Evolutionary conservation across 2,888 invertebrate species (phyloP).

Genomic region (Rhingia campestris): DNA sequence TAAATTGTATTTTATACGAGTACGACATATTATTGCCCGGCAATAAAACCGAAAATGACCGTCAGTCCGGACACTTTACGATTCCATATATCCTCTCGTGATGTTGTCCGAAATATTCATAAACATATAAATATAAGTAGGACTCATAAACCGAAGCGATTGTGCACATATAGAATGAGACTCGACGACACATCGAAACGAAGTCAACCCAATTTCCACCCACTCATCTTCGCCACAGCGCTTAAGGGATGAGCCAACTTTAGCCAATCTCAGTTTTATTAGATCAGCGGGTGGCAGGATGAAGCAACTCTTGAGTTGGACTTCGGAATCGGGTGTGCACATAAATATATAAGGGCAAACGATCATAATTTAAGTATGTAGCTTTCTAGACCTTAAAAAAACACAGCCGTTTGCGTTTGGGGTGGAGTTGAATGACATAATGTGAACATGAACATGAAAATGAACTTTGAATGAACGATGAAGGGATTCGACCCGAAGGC

Average conservation of each 20-base stretch:
- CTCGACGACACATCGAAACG: slow-evolving; percentile 37
- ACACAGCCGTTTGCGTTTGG: slow-evolving; percentile 20
- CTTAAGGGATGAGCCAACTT: slow-evolving; percentile 69
- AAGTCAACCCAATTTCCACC: slow-evolving; percentile 29
- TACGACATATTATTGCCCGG: slow-evolving; percentile 54
- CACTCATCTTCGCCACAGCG: background rate
- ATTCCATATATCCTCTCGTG: slow-evolving; percentile 24
- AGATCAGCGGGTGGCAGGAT: slow-evolving; percentile 45
- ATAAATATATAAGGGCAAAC: slow-evolving; percentile 19
- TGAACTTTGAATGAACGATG: slow-evolving; percentile 67
- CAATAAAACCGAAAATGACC: slow-evolving; percentile 63
- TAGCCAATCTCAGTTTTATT: slow-evolving; percentile 70
- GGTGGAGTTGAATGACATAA: slow-evolving; percentile 69
- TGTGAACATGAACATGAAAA: slow-evolving; percentile 63
- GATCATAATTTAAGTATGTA: slow-evolving; percentile 67
- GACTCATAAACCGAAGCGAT: slow-evolving; percentile 56
- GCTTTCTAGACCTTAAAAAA: slow-evolving; percentile 53
- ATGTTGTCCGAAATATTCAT: slow-evolving; percentile 61
- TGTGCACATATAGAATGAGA: slow-evolving; percentile 13
- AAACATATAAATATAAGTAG: slow-evolving; percentile 54
- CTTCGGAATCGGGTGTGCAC: slow-evolving; percentile 44
- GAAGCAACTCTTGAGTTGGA: slow-evolving; percentile 6
- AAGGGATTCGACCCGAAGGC: slow-evolving; percentile 47
- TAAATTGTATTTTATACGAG: slow-evolving; percentile 68
- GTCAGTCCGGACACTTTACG: slow-evolving; percentile 56